Conservation (phyloP, 2,113 vertebrate species). For the Gavia stellata region DNA sequence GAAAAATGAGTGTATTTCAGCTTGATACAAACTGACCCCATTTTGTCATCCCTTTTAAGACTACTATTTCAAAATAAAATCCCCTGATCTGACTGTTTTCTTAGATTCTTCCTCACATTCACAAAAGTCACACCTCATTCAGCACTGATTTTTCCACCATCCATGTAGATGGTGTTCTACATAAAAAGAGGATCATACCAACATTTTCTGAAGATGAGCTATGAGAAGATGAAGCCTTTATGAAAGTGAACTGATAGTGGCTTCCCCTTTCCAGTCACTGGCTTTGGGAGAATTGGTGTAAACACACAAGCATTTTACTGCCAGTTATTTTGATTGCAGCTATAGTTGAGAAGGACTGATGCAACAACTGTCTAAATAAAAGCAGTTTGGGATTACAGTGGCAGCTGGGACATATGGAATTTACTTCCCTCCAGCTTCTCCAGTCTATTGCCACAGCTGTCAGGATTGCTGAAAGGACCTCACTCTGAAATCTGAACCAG, state of each 20-base stretch:
- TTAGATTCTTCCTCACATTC: background rate
- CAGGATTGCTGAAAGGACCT: background rate
- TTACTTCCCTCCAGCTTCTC: background rate
- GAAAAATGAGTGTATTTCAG: background rate
- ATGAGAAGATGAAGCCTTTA: background rate
- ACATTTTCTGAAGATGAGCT: background rate
- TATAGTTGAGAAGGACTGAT: background rate
- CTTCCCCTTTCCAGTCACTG: background rate
- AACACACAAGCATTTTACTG: background rate
- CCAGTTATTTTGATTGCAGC: background rate
- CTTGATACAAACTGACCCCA: background rate
- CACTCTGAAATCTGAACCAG: background rate
- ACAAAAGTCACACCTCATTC: background rate
- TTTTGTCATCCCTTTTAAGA: background rate
- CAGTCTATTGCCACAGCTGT: background rate
- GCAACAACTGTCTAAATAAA: background rate
- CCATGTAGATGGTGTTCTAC: background rate
- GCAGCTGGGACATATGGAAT: background rate
- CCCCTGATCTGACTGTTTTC: background rate
- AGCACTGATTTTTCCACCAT: background rate
- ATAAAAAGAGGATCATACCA: background rate
- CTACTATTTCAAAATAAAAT: background rate
- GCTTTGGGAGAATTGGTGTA: background rate
- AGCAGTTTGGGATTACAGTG: background rate
- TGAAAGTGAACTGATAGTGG: background rate